These are phyloP conservation scores for Pseudochaenichthys georgianus DNA, from an alignment of 2,797 vertebrate species.

Conservation along the genomic window DNA sequence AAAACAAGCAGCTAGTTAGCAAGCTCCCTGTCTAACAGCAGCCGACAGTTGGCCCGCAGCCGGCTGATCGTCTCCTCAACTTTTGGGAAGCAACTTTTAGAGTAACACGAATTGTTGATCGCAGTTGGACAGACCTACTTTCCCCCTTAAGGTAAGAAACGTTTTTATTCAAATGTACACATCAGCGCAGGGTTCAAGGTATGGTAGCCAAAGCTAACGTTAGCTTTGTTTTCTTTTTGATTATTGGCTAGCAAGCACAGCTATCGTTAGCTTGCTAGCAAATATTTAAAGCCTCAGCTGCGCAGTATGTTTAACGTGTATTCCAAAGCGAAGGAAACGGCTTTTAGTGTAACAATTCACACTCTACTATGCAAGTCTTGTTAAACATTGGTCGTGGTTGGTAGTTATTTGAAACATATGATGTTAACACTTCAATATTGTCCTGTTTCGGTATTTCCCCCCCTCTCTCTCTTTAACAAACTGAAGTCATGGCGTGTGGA, in stretches of 20 bases:
- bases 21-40: slow-evolving; percentile 52
- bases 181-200: background rate
- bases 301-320: slow-evolving; percentile 52
- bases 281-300: slow-evolving; percentile 62
- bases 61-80: slow-evolving; percentile 68
- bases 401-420: background rate
- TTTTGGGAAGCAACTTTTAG: slow-evolving; percentile 73
- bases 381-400: background rate
- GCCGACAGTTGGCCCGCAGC: slow-evolving; percentile 64
- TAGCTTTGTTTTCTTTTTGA: slow-evolving; percentile 81
- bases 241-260: slow-evolving; percentile 54
- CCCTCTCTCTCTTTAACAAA: slow-evolving; percentile 33
- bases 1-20: slow-evolving; percentile 77
- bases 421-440: slow-evolving; percentile 25
- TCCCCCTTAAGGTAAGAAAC: slow-evolving; percentile 57
- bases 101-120: slow-evolving; percentile 37
- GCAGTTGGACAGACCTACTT: slow-evolving; percentile 6
- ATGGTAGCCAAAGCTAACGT: slow-evolving; percentile 60
- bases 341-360: background rate
- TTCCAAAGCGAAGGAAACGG: background rate
- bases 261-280: slow-evolving; percentile 71
- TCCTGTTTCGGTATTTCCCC: slow-evolving; percentile 54
- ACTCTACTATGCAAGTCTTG: background rate
- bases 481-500: slow-evolving; percentile 93
- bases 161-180: slow-evolving; percentile 5